Percentiles rank a stretch among this genome's conserved stretches.
phyloP scores from a whole-genome alignment of 37 sponge, comb jelly and placozoan species.

The Hormiphora californensis region DNA sequence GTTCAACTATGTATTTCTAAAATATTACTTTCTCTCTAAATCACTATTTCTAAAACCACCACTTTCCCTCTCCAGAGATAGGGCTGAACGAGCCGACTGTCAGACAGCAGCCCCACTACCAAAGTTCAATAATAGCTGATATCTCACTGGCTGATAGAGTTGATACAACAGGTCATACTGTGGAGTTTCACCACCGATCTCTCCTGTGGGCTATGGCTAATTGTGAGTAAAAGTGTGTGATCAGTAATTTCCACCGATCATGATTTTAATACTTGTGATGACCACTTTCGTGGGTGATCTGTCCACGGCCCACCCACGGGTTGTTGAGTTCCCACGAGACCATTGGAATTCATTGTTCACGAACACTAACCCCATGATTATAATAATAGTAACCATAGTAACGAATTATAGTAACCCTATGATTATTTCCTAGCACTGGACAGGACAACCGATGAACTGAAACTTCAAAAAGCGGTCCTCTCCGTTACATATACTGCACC shows the following conservation, averaged over 20 bases:
- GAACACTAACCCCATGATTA: too few species aligned
- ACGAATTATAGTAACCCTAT: too few species aligned
- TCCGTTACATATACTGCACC: neutral
- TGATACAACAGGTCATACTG: conserved; percentile 38
- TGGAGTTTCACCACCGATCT: conserved; percentile 43
- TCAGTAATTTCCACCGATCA: too few species aligned
- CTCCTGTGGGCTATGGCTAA: conserved; percentile 42
- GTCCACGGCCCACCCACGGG: too few species aligned
- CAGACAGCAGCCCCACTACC: conserved; percentile 50
- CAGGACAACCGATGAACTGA: neutral
- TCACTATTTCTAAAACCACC: too few species aligned
- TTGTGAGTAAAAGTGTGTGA: conserved; percentile 13
- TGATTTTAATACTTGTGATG: too few species aligned
- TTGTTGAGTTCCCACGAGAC: too few species aligned
- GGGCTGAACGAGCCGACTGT: conserved; percentile 37
- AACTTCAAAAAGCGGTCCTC: neutral
- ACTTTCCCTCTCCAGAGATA: neutral
- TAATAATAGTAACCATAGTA: too few species aligned
- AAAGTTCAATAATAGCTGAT: neutral
- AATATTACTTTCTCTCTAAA: too few species aligned
- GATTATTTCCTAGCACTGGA: neutral
- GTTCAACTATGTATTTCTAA: too few species aligned
- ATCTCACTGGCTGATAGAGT: conserved; percentile 20
- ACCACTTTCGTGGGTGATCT: too few species aligned
- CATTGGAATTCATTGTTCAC: too few species aligned